Base-by-base conservation (phyloP, 2,113 vertebrate genomes). In the Scomber colias region DNA sequence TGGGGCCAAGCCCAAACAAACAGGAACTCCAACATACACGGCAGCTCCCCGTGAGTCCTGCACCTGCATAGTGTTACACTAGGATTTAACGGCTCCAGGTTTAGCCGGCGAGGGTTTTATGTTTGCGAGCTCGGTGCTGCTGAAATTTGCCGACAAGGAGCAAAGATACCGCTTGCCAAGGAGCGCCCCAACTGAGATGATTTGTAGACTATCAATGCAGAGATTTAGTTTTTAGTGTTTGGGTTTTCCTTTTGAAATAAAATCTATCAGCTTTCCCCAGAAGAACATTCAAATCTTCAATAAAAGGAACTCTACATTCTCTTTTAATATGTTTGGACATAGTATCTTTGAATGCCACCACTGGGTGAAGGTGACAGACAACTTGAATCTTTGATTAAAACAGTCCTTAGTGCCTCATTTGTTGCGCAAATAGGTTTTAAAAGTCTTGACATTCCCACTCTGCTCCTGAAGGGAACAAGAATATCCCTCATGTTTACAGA, bases 1-100 rank as follows among this genome's bases (percentile, higher is more conserved):
- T 92, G 80, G 92, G 95, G 93, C 90, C 94, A 89, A 95, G 92
- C 94, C 95, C 96, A 97, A 97, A 97, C 96, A 97, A 96, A 96
- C 93, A 95, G 94, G 89, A 91, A 82, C 90, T 84, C 63, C 63
- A 19, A 77, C 46, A 90, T 71, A 71, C 89, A 68, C 79, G 88
- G 94, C 94, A 83, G 94, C 94, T 95, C 92, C 89, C 92, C 57
- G 87, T 62, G 59, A 87, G 68, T 70, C 64, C 50, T 95, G 78
- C 89, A 96, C 96, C 97, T 97, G 96, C 94, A 93, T 94, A 96
- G 92, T 96, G 95, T 97, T 96, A 95, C 94, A 12, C 16, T 19
- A 27, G 60, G 75, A 79, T 71, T 69, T 64, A 77, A 13, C n/a
- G 30, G 77, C 79, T 87, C 63, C 24, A 10, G 60, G 53, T 85